A percentile compares a stretch with the other conserved stretches of the same genome.
phyloP scores from a whole-genome alignment of 2,888 invertebrate genomes.

The Melipona beecheii region DNA sequence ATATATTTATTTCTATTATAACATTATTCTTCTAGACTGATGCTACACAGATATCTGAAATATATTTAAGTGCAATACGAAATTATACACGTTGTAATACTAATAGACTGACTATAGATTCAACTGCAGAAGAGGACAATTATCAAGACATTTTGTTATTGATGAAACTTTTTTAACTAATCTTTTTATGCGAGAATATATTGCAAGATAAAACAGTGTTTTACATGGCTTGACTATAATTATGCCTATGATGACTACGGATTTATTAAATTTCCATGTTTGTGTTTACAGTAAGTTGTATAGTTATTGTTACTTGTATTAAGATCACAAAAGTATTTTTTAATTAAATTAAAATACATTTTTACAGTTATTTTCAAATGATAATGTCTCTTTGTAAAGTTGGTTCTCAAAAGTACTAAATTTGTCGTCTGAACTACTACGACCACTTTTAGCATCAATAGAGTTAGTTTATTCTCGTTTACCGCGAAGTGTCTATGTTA shows the following conservation, averaged over 20 bases:
- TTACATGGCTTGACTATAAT: conserved; percentile 89
- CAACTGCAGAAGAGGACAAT: conserved; percentile 90
- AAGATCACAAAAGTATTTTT: neutral
- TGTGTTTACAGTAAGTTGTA: conserved; percentile 87
- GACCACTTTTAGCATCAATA: conserved; percentile 86
- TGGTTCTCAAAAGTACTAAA: conserved; percentile 87
- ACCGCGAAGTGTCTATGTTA: conserved; percentile 85
- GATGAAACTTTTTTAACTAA: conserved; percentile 90
- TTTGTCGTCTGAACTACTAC: conserved; percentile 85
- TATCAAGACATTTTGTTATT: conserved; percentile 91
- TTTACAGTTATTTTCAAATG: conserved; percentile 85
- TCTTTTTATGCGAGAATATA: conserved; percentile 86
- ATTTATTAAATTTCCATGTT: conserved; percentile 89
- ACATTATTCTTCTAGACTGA: conserved; percentile 83
- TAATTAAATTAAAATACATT: conserved; percentile 13
- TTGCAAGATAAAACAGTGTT: conserved; percentile 82
- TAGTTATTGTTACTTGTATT: neutral
- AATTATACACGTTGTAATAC: conserved; percentile 89
- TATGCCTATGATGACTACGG: conserved; percentile 90
- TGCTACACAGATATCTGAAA: conserved; percentile 88
- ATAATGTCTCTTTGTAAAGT: conserved; percentile 88
- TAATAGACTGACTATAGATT: conserved; percentile 87
- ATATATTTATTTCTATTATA: neutral
- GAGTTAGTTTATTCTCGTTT: conserved; percentile 87
- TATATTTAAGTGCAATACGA: conserved; percentile 89